phyloP scores from a whole-genome alignment of 2,888 invertebrate genomes.

The Danaus chrysippus region DNA sequence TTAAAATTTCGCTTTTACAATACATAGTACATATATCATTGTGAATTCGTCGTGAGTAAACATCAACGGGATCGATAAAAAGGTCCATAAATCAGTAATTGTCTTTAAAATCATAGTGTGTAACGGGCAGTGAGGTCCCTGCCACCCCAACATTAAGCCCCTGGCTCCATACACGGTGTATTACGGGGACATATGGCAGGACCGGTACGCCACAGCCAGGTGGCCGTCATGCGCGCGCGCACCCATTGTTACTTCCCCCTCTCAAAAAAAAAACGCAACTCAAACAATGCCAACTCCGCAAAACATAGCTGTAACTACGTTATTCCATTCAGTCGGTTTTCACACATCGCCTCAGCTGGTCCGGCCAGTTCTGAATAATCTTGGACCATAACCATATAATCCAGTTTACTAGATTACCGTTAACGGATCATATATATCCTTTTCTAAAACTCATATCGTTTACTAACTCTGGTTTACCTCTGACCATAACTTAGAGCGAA shows the following conservation, averaged over 20 bases:
- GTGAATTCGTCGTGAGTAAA: neutral
- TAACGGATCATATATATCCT: neutral
- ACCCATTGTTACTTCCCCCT: constrained; percentile 63
- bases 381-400: constrained; percentile 12
- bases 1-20: neutral
- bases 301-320: constrained; percentile 43
- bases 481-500: too few relatives aligned
- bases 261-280: constrained; percentile 34
- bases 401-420: constrained; percentile 2
- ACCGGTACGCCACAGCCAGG: constrained; percentile 73
- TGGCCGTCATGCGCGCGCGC: constrained; percentile 77
- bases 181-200: constrained; percentile 63
- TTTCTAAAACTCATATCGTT: too few relatives aligned
- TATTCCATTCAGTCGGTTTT: constrained; percentile 33
- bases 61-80: neutral
- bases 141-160: constrained; percentile 13
- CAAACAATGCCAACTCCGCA: constrained; percentile 56
- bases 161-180: constrained; percentile 31
- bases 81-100: neutral
- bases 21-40: neutral
- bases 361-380: constrained; percentile 19
- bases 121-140: constrained; percentile 2
- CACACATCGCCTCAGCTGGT: constrained; percentile 33
- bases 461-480: too few relatives aligned
- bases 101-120: neutral